A percentile compares a stretch with the other conserved stretches of the same genome.
Evolutionary conservation across 2,888 invertebrate genomes (phyloP).

Genomic region (Taphrorychus bicolor): DNA sequence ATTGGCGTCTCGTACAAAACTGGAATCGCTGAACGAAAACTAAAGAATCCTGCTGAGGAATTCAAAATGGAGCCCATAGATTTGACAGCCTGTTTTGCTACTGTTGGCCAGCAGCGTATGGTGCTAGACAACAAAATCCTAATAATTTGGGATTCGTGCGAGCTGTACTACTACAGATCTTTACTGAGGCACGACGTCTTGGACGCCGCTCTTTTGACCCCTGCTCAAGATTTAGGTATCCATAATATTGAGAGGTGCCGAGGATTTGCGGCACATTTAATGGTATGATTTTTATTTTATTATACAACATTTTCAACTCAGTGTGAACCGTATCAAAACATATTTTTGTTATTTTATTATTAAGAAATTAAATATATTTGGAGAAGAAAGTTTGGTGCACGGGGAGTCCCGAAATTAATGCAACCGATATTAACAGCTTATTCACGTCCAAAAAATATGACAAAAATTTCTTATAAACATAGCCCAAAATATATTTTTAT

Average conservation of each 20-base stretch:
- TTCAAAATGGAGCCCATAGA: slow-evolving; percentile 76
- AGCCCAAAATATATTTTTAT: too few relatives aligned
- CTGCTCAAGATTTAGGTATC: slow-evolving; percentile 80
- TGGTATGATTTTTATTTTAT: slow-evolving; percentile 61
- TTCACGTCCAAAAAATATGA: too few relatives aligned
- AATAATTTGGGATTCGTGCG: slow-evolving; percentile 75
- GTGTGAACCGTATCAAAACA: too few relatives aligned
- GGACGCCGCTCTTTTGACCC: slow-evolving; percentile 67
- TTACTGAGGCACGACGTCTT: slow-evolving; percentile 73
- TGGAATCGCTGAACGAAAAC: slow-evolving; percentile 71
- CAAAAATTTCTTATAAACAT: too few relatives aligned
- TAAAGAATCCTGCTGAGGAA: slow-evolving; percentile 65
- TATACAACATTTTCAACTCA: not conserved
- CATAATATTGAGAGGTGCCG: slow-evolving; percentile 84
- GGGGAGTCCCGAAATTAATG: too few relatives aligned
- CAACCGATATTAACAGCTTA: too few relatives aligned
- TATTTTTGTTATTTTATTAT: too few relatives aligned
- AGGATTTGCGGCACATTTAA: slow-evolving; percentile 83
- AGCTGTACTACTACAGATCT: slow-evolving; percentile 76
- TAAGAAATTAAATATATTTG: too few relatives aligned
- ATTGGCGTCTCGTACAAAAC: slow-evolving; percentile 83
- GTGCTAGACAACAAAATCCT: slow-evolving; percentile 61
- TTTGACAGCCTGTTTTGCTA: slow-evolving; percentile 65
- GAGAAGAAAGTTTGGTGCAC: too few relatives aligned
- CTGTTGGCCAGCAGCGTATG: slow-evolving; percentile 61